A percentile compares a stretch with the other conserved stretches of the same genome.
phyloP scores from a whole-genome alignment of 1,140 invertebrate species.

The Maconellicoccus hirsutus region DNA sequence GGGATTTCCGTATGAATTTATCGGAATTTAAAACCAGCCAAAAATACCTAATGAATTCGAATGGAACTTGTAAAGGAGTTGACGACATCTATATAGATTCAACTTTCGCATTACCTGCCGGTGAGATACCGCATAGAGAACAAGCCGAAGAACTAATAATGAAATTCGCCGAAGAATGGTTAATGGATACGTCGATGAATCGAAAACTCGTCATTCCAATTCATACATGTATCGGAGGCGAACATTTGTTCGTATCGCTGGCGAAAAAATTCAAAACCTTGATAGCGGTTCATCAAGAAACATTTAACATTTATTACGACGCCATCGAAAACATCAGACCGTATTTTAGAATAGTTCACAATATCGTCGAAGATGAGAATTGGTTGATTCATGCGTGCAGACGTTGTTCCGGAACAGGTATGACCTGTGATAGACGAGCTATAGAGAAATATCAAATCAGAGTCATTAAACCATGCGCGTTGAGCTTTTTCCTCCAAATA shows the following conservation, averaged over 20 bases:
- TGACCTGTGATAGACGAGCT: constrained; percentile 31
- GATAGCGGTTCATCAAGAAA: constrained; percentile 40
- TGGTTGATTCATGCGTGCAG: constrained; percentile 1
- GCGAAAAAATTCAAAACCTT: constrained; percentile 38
- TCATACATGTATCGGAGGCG: constrained; percentile 44
- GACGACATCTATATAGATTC: constrained; percentile 56
- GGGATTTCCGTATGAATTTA: constrained; percentile 42
- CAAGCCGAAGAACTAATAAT: constrained; percentile 41
- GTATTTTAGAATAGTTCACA: not conserved
- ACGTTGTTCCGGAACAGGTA: constrained; percentile 31
- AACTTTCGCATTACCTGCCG: constrained; percentile 44
- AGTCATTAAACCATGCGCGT: constrained; percentile 43
- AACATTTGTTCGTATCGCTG: constrained; percentile 46
- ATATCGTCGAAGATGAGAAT: not conserved
- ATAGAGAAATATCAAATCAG: constrained; percentile 39
- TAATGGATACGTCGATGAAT: constrained; percentile 37
- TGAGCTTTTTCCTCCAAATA: constrained; percentile 30
- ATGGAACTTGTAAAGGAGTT: constrained; percentile 40
- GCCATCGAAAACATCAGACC: constrained; percentile 30
- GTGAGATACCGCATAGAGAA: constrained; percentile 44
- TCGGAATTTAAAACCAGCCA: not conserved
- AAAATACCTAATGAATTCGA: constrained; percentile 41
- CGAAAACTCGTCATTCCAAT: constrained; percentile 39
- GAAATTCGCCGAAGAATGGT: constrained; percentile 41
- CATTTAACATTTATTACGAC: constrained; percentile 36